phyloP scores from a whole-genome alignment of 2,113 vertebrate species.

The Lepisosteus oculatus region DNA sequence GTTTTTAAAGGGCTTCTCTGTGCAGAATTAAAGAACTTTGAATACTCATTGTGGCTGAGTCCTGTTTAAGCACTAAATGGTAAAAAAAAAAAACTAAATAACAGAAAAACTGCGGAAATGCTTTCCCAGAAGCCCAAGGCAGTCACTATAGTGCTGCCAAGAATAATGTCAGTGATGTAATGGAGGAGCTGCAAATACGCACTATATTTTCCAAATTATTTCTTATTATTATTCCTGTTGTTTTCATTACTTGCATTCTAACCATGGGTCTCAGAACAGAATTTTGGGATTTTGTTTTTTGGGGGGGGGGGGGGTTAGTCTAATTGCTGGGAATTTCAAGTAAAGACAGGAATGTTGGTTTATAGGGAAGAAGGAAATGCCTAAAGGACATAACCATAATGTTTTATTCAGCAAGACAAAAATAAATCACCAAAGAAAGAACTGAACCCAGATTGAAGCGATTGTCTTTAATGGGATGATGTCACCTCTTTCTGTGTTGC shows the following conservation, averaged over 20 bases:
- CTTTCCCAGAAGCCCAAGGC: conserved; percentile 42
- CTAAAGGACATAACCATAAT: conserved; percentile 34
- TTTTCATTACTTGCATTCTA: background rate
- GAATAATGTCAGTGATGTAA: conserved; percentile 51
- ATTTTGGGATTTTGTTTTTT: background rate
- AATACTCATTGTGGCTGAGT: conserved; percentile 11
- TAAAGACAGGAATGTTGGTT: background rate
- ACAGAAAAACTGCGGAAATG: conserved; percentile 54
- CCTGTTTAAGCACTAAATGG: conserved; percentile 44
- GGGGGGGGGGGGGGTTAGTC: background rate
- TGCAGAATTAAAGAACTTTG: too few relatives aligned
- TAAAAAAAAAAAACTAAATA: conserved; percentile 39
- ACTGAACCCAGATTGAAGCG: conserved; percentile 45
- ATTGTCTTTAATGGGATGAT: conserved; percentile 48
- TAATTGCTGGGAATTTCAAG: background rate
- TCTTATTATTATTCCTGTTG: background rate
- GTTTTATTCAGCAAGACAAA: conserved; percentile 26
- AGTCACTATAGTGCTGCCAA: conserved; percentile 38
- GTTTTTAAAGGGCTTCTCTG: too few relatives aligned
- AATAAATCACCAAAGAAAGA: conserved; percentile 19
- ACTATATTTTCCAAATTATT: background rate
- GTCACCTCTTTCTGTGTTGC: conserved; percentile 32
- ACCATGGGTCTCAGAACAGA: background rate
- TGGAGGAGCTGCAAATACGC: conserved; percentile 6
- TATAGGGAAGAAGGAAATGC: conserved; percentile 23